phyloP scores from a whole-genome alignment of 2,797 vertebrate species.

The Neoniphon sammara region DNA sequence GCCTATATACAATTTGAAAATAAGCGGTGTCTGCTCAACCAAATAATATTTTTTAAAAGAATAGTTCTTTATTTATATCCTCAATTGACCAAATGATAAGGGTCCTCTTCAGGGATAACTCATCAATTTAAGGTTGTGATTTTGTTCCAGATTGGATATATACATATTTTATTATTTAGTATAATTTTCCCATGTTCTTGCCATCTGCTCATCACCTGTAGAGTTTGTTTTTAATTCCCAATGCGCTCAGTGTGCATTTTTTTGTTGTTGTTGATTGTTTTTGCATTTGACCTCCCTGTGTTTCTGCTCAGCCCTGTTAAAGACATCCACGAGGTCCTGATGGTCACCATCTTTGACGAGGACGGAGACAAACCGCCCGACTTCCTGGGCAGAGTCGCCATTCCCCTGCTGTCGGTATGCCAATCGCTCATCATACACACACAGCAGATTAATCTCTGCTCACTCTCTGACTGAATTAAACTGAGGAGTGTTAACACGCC shows the following conservation, averaged over 20 bases:
- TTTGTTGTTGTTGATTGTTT: background rate
- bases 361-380: constrained; percentile 98
- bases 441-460: constrained; percentile 60
- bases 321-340: constrained; percentile 93
- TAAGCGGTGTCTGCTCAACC: too few relatives aligned
- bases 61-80: too few relatives aligned
- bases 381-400: constrained; percentile 95
- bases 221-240: too few relatives aligned
- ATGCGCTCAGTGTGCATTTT: background rate
- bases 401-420: constrained; percentile 93
- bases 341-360: constrained; percentile 96
- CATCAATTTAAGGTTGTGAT: too few relatives aligned
- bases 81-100: too few relatives aligned
- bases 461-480: constrained; percentile 70
- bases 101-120: too few relatives aligned
- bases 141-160: background rate
- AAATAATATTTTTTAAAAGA: too few relatives aligned
- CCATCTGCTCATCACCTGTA: too few relatives aligned
- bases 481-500: constrained; percentile 65
- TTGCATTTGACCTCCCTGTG: constrained; percentile 27
- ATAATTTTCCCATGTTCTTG: background rate
- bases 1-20: too few relatives aligned
- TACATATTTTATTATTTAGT: background rate
- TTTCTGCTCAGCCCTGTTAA: constrained; percentile 88
- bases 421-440: constrained; percentile 32